Percentiles rank a stretch among this genome's conserved stretches.
Conservation (phyloP, 35 echinoderm and acorn worm species). For the Anneissia japonica region DNA sequence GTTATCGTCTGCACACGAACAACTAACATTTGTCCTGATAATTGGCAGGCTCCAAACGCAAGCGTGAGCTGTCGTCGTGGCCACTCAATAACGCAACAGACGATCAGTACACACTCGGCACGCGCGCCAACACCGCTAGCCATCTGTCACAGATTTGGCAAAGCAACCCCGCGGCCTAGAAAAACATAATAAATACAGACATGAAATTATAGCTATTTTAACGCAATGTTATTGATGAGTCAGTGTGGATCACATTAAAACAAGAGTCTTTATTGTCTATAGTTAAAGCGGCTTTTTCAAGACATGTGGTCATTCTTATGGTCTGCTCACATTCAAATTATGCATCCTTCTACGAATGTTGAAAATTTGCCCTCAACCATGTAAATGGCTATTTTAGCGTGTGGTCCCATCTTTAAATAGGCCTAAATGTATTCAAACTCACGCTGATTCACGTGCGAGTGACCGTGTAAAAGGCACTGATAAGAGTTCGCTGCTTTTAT, state of each 20-base stretch:
- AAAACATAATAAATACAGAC: neutral
- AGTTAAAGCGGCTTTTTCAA: no score
- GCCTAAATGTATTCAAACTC: no score
- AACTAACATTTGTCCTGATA: neutral
- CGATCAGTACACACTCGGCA: neutral
- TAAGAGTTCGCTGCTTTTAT: no score
- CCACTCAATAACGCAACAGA: neutral
- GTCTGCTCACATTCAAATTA: no score
- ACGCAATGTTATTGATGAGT: neutral
- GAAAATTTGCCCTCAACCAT: no score
- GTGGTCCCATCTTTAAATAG: no score
- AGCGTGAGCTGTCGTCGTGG: neutral
- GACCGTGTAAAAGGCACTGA: no score
- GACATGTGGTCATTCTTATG: no score
- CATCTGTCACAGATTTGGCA: neutral
- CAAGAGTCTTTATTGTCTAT: neutral
- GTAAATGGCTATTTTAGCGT: no score
- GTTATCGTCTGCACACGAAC: neutral
- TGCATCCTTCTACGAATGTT: no score
- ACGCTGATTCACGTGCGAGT: no score
- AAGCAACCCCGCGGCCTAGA: neutral
- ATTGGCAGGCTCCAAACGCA: neutral
- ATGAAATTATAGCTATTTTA: neutral
- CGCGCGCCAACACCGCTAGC: neutral
- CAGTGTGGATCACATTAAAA: neutral